These are phyloP conservation scores for Autographa pulchrina DNA, from an alignment of 2,888 invertebrate genomes.

Conservation along the genomic window DNA sequence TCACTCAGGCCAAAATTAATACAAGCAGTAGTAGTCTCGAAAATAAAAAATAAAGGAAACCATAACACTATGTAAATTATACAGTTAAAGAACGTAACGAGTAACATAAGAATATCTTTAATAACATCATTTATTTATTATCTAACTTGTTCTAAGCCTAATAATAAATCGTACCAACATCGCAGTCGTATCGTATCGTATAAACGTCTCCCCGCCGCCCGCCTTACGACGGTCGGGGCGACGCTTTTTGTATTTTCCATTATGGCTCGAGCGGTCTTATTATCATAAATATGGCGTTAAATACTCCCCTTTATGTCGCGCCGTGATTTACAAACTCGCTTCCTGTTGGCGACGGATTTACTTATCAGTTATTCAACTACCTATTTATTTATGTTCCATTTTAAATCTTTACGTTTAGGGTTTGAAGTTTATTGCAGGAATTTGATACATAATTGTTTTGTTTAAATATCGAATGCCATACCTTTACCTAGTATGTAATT, in stretches of 20 bases:
- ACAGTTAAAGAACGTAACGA: too few species aligned
- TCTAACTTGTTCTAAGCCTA: too few species aligned
- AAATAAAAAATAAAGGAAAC: too few species aligned
- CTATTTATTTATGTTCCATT: conserved; percentile 24
- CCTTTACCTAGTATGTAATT: too few species aligned
- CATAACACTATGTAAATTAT: too few species aligned
- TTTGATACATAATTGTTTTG: too few species aligned
- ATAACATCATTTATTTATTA: too few species aligned
- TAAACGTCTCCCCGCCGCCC: conserved; percentile 57
- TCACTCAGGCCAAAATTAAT: too few species aligned
- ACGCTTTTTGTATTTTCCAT: conserved; percentile 87
- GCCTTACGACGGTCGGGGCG: conserved; percentile 72
- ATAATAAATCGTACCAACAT: background rate
- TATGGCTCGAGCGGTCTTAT: conserved; percentile 86
- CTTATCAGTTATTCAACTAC: conserved; percentile 49
- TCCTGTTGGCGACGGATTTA: conserved; percentile 53
- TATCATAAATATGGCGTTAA: conserved; percentile 88
- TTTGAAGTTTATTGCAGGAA: background rate
- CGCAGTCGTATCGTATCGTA: conserved; percentile 40
- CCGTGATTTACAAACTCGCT: conserved; percentile 83
- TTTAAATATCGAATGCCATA: too few species aligned
- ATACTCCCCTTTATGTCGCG: conserved; percentile 84
- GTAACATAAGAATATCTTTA: too few species aligned
- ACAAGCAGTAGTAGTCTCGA: too few species aligned
- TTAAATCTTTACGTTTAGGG: background rate